Base-by-base conservation (phyloP, 2,797 vertebrate species). In the Artibeus jamaicensis region DNA sequence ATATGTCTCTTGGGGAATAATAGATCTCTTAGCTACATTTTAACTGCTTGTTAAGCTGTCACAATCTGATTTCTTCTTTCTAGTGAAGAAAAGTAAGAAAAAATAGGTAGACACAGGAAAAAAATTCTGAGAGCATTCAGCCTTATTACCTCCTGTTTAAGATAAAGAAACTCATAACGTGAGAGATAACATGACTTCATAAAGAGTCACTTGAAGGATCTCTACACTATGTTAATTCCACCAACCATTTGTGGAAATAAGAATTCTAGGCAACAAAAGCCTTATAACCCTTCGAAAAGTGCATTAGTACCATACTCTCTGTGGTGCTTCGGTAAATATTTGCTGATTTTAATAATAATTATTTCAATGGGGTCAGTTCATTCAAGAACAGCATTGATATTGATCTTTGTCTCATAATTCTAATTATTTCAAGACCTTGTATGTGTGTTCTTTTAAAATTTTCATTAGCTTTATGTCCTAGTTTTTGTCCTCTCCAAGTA, bases 401-500 rank as follows among this genome's bases (percentile, higher is more conserved):
- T 92, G 42, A 86, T 34, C 9, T 91, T 81, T 89, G 11, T 76
- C 14, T 81, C 48, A 55, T 53, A 44, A 53, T 78, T 73, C 29
- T 78, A 57, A 32, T 86, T 62, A 89, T 77, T 32, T 44, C 21
- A 87, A 81, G n/a, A 91, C 2, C 15, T 86, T 67, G 3, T 53
- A 48, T 39, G 55, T 71, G 1, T 39, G 3, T 71, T 39, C 4
- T 88, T 93, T 14, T 10, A 62, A 86, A 50, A 8, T 5, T 24
- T 42, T n/a, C 22, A 0, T 59, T 55, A 85, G 22, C 2, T 84
- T 86, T 59, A 37, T 21, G 1, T 68, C 46, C 42, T 48, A 73
- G 11, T 93, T 94, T 95, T 32, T 74, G 34, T 79, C 10, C 4
- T 89, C 67, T 88, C 19, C 22, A 88, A 70, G 34, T 86, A 96